Conservation (phyloP, 2,797 vertebrate genomes). For the Leptoclinus maculatus region DNA sequence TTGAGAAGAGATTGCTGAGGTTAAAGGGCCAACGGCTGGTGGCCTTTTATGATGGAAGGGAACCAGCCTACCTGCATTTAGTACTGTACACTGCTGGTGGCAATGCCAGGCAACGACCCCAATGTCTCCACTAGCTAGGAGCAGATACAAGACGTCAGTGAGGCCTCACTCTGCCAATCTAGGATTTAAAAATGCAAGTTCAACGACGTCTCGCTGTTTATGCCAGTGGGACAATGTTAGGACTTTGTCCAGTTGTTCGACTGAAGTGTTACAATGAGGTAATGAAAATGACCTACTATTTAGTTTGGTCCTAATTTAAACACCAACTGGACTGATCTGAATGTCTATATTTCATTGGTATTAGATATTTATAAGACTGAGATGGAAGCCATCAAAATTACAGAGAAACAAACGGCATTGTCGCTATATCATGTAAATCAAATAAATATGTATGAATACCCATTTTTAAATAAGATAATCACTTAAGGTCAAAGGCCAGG, state of each 20-base stretch:
- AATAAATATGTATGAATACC: slow-evolving; percentile 9
- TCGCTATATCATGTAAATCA: neutral
- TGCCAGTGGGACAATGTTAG: no score
- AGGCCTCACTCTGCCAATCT: slow-evolving; percentile 11
- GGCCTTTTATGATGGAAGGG: slow-evolving; percentile 22
- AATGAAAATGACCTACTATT: neutral
- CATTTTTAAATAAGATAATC: neutral
- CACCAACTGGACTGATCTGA: neutral
- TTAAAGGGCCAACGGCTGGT: slow-evolving; percentile 27
- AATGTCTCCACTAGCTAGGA: neutral
- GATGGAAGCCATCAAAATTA: neutral
- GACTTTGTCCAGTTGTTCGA: slow-evolving; percentile 1
- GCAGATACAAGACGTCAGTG: neutral
- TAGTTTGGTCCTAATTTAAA: neutral
- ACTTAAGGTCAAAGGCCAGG: neutral
- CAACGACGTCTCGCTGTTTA: neutral
- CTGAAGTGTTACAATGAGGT: slow-evolving; percentile 15
- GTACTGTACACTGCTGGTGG: neutral
- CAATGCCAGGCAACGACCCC: neutral
- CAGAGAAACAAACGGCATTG: neutral
- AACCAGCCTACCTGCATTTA: slow-evolving; percentile 1
- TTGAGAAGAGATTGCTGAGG: slow-evolving; percentile 31
- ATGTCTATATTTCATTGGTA: slow-evolving; percentile 20
- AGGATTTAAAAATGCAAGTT: neutral
- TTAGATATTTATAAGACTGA: neutral